These are phyloP conservation scores for Agapetus fuscipes DNA, from an alignment of 2,888 invertebrate genomes.

Conservation along the genomic window DNA sequence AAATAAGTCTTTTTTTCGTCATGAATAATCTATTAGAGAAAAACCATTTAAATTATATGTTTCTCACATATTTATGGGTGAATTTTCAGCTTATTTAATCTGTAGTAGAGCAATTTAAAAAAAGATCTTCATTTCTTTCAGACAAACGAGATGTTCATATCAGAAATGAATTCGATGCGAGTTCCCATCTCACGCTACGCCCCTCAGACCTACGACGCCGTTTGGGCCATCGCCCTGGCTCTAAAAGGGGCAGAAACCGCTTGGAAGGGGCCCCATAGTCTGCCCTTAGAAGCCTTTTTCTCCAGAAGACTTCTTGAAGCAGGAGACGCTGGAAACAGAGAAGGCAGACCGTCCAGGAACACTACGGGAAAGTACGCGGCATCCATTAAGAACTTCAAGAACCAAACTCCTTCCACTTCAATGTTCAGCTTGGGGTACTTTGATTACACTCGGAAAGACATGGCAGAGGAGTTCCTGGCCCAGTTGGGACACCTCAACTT, in stretches of 20 bases:
- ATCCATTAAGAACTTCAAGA: constrained; percentile 23
- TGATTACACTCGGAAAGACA: constrained; percentile 62
- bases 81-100: no score
- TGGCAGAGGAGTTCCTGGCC: constrained; percentile 60
- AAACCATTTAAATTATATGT: no score
- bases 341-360: constrained; percentile 7
- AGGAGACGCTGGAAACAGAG: not conserved
- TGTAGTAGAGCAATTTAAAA: no score
- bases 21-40: no score
- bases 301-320: constrained; percentile 10
- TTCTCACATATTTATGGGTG: no score
- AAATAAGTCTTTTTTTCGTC: no score
- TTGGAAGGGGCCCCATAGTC: constrained; percentile 35
- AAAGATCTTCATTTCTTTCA: no score
- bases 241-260: constrained; percentile 54
- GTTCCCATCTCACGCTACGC: constrained; percentile 57
- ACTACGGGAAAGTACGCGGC: constrained; percentile 13
- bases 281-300: constrained; percentile 24
- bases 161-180: constrained; percentile 45
- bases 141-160: constrained; percentile 56
- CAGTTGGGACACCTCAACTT: constrained; percentile 68
- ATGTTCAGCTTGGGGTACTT: constrained; percentile 48
- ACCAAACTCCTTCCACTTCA: constrained; percentile 26
- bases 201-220: constrained; percentile 79
- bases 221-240: constrained; percentile 81